Conservation (phyloP, 2,113 vertebrate species). For the Tympanuchus pallidicinctus region DNA sequence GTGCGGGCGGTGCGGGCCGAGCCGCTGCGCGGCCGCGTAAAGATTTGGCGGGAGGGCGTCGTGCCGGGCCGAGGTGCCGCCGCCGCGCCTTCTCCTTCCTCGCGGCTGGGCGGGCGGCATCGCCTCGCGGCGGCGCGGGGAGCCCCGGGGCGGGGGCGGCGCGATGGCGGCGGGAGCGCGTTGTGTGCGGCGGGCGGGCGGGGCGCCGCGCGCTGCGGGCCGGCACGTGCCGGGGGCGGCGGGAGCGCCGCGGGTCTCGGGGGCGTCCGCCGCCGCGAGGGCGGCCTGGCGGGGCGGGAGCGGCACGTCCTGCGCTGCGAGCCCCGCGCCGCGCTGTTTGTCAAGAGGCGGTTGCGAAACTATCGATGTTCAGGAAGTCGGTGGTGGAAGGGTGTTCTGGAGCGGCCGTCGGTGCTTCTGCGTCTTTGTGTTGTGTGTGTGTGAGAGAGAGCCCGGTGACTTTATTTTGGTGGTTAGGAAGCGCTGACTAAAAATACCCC, state of each 20-base stretch:
- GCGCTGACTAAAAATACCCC: background rate
- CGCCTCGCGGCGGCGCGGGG: no score
- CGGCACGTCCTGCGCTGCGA: no score
- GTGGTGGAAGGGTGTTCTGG: conserved; percentile 42
- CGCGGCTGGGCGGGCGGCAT: no score
- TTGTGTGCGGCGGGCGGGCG: background rate
- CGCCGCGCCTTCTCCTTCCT: background rate
- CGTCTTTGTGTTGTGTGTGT: background rate
- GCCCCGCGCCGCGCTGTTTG: conserved; percentile 28
- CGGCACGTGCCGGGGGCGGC: background rate
- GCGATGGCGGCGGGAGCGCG: background rate
- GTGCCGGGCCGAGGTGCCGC: background rate
- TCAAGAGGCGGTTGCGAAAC: conserved; percentile 71
- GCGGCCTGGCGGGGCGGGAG: no score
- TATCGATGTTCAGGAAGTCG: conserved; percentile 69
- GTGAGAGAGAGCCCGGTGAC: background rate
- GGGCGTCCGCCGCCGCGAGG: no score
- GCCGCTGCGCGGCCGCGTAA: background rate
- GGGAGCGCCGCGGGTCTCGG: no score
- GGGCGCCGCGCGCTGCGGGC: no score
- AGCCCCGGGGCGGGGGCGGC: background rate
- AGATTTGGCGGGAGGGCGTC: no score
- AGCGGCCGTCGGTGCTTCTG: background rate
- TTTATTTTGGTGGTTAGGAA: background rate
- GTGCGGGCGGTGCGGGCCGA: conserved; percentile 30